Evolutionary conservation across 2,888 invertebrate genomes (phyloP).

Genomic region (Galerucella calmariensis): DNA sequence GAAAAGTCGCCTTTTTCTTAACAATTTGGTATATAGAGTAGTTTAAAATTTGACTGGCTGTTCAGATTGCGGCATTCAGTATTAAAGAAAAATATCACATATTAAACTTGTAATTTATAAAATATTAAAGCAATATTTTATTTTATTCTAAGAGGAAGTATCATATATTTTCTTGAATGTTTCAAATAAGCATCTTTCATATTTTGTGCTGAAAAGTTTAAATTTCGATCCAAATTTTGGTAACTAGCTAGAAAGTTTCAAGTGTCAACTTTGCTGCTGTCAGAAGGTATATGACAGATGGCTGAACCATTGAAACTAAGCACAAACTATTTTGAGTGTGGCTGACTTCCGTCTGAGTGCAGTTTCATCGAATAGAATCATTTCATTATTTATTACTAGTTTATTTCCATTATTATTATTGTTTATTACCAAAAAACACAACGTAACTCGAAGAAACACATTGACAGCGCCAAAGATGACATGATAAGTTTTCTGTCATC

Average conservation of each 20-base stretch:
- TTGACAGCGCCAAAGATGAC: no score
- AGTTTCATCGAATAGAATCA: no score
- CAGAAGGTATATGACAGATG: no score
- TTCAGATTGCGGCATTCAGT: slow-evolving; percentile 3
- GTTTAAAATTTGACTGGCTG: neutral
- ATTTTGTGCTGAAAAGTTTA: neutral
- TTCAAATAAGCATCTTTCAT: neutral
- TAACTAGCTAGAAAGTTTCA: neutral
- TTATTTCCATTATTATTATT: no score
- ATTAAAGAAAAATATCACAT: slow-evolving; percentile 25
- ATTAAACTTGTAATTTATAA: slow-evolving; percentile 33
- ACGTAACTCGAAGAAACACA: no score
- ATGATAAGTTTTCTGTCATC: no score
- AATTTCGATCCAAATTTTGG: slow-evolving; percentile 5
- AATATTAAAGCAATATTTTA: slow-evolving; percentile 33
- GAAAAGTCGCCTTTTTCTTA: neutral
- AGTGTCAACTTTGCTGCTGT: no score
- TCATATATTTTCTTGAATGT: slow-evolving; percentile 9
- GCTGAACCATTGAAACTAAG: no score
- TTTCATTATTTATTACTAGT: no score
- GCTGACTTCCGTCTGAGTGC: no score
- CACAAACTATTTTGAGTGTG: no score
- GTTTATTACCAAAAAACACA: no score
- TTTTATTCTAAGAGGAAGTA: slow-evolving; percentile 10
- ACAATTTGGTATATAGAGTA: neutral